Percentiles rank a stretch among this genome's conserved stretches.
These are phyloP conservation scores for Lophotis ruficrista DNA, from an alignment of 2,113 vertebrate species.

Conservation along the genomic window DNA sequence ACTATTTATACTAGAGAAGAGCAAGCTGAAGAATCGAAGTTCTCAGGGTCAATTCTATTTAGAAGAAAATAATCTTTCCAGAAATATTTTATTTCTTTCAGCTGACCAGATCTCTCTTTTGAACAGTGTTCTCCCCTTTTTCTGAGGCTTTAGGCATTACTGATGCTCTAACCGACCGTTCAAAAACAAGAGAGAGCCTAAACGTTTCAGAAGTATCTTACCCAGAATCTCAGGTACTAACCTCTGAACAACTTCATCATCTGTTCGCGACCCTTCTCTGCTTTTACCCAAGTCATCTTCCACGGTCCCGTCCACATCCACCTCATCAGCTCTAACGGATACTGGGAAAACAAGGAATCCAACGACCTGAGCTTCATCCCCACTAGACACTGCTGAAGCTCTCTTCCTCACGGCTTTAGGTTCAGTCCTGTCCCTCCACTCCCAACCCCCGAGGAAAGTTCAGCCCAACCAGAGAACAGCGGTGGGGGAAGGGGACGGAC, in stretches of 20 bases:
- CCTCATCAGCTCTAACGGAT: conserved; percentile 78
- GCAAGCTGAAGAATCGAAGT: rapidly evolving
- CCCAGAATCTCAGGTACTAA: conserved; percentile 29
- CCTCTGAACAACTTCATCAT: conserved; percentile 95
- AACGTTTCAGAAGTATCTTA: rapidly evolving
- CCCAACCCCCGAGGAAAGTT: rapidly evolving
- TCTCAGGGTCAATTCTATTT: not conserved
- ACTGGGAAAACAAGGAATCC: not conserved
- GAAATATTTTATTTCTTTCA: not conserved
- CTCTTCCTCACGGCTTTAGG: rapidly evolving
- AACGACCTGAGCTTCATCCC: rapidly evolving
- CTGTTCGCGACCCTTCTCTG: conserved; percentile 91
- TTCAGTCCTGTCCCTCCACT: too few species aligned
- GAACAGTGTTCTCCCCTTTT: rapidly evolving
- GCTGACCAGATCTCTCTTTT: too few species aligned
- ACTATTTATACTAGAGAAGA: rapidly evolving
- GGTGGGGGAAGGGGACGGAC: not conserved
- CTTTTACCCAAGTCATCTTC: conserved; percentile 95
- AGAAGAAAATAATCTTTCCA: rapidly evolving
- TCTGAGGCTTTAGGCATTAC: not conserved
- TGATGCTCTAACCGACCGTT: rapidly evolving
- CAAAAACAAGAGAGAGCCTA: not conserved
- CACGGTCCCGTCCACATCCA: conserved; percentile 85
- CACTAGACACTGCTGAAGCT: rapidly evolving
- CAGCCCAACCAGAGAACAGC: rapidly evolving